Conservation (phyloP, 2,797 vertebrate species). For the Rhinoraja longicauda region DNA sequence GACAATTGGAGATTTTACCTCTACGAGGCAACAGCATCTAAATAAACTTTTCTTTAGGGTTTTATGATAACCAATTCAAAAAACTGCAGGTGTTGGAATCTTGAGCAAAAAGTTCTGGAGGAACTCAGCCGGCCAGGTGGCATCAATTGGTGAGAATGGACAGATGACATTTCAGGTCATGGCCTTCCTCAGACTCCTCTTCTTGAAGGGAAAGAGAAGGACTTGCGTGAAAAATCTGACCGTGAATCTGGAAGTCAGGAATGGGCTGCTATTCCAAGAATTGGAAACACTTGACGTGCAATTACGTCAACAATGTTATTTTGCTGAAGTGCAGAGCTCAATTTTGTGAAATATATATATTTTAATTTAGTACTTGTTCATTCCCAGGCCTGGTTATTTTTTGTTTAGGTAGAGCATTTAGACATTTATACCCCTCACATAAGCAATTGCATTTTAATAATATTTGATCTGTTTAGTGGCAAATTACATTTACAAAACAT, state of each 20-base stretch:
- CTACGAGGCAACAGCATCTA: background rate
- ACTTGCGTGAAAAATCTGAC: background rate
- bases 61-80: no score
- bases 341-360: background rate
- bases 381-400: background rate
- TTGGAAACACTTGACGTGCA: background rate
- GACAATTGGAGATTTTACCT: background rate
- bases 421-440: background rate
- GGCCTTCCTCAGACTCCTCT: no score
- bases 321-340: background rate
- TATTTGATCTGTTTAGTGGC: no score
- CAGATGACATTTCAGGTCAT: no score
- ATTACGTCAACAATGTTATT: background rate
- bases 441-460: no score
- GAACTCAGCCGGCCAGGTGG: no score
- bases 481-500: no score
- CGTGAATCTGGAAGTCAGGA: background rate
- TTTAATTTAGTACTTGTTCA: background rate
- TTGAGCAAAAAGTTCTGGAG: no score
- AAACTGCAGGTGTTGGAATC: background rate
- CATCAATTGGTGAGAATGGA: no score
- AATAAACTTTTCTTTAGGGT: background rate
- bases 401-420: background rate
- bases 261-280: background rate
- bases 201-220: background rate